phyloP scores from a whole-genome alignment of 2,888 invertebrate genomes.

The Cyaniris semiargus region DNA sequence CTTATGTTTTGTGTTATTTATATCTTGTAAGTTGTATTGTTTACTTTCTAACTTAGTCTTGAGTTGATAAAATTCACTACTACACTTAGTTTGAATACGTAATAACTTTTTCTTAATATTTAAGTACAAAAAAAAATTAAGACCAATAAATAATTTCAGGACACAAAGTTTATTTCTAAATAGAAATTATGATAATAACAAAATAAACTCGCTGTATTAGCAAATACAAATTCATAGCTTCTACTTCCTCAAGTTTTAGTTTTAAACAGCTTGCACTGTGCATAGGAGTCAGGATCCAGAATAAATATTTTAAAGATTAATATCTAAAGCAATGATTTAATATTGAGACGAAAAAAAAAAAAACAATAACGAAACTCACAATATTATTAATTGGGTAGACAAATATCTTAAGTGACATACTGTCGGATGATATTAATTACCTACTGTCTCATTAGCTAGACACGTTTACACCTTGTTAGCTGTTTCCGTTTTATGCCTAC shows the following conservation, averaged over 20 bases:
- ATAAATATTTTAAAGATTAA: background rate
- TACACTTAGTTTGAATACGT: no score
- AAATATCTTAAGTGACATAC: background rate
- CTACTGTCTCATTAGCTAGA: background rate
- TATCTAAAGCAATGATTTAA: background rate
- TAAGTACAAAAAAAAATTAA: no score
- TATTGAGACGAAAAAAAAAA: background rate
- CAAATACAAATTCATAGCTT: no score
- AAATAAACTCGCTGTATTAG: no score
- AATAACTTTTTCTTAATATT: background rate
- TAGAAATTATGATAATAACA: no score
- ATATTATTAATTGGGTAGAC: background rate
- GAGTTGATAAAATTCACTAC: no score
- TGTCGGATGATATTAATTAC: background rate
- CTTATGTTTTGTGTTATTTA: slow-evolving; percentile 5
- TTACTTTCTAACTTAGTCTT: background rate
- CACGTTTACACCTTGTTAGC: background rate
- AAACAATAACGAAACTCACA: background rate
- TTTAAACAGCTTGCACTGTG: no score
- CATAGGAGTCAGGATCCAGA: no score
- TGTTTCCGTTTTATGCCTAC: background rate
- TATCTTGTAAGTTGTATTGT: background rate
- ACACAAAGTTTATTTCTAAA: no score
- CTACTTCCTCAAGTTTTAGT: no score
- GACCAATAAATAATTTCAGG: no score